Evolutionary conservation across 2,888 invertebrate genomes (phyloP).

Genomic region (Geotrupes spiniger): DNA sequence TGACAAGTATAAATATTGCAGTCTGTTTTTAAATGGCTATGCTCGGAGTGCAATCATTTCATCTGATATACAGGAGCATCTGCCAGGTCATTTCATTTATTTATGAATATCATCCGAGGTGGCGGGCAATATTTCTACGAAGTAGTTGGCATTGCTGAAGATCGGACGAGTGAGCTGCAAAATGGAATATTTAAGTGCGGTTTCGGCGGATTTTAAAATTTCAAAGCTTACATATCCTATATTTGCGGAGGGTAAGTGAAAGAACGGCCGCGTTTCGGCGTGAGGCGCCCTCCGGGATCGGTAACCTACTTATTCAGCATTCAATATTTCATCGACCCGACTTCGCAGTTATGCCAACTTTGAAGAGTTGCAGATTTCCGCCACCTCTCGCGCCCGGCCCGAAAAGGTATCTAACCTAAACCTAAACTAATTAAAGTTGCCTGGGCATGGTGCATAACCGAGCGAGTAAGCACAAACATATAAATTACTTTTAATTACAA

Average conservation of each 20-base stretch:
- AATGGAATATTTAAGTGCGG: slow-evolving; percentile 28
- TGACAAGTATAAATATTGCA: slow-evolving; percentile 28
- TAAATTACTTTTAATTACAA: slow-evolving; percentile 52
- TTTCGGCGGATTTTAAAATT: slow-evolving; percentile 27
- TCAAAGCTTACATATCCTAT: slow-evolving; percentile 24
- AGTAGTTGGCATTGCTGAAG: slow-evolving; percentile 23
- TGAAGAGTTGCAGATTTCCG: slow-evolving; percentile 26
- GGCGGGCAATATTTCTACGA: slow-evolving; percentile 26
- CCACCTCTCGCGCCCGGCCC: slow-evolving; percentile 20
- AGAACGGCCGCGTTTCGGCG: slow-evolving; percentile 34
- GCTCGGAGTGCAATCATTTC: slow-evolving; percentile 27
- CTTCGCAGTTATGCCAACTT: slow-evolving; percentile 25
- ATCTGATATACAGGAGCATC: slow-evolving; percentile 27
- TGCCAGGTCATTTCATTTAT: slow-evolving; percentile 29
- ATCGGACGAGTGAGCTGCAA: slow-evolving; percentile 14
- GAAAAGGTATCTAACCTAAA: slow-evolving; percentile 19
- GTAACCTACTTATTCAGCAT: slow-evolving; percentile 38
- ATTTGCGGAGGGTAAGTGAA: slow-evolving; percentile 35
- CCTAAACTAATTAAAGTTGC: slow-evolving; percentile 44
- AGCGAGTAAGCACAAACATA: slow-evolving; percentile 43
- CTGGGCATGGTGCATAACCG: slow-evolving; percentile 47
- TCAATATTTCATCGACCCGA: slow-evolving; percentile 35
- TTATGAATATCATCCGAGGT: slow-evolving; percentile 29
- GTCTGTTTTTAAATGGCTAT: slow-evolving; percentile 26
- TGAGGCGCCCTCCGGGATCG: slow-evolving; percentile 35